Conservation (phyloP, 2,888 invertebrate species). For the Drosophila siamana region DNA sequence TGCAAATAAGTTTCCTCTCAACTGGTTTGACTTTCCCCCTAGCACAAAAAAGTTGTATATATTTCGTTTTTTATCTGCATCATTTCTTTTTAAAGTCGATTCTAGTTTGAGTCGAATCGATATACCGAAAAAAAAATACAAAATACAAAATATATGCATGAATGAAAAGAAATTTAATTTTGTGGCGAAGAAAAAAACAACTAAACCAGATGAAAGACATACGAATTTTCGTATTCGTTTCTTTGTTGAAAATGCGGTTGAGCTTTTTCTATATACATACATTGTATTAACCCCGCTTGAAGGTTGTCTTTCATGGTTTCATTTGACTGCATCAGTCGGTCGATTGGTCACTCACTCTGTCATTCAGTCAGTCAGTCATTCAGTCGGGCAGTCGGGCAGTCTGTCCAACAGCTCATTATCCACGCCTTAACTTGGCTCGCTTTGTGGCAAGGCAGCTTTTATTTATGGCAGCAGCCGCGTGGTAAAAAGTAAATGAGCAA, state of each 20-base stretch:
- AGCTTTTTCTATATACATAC: not conserved
- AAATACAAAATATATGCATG: no score
- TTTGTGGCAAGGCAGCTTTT: constrained; percentile 49
- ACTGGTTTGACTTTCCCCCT: not conserved
- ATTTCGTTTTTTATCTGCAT: not conserved
- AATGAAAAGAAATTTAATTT: not conserved
- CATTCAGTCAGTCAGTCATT: constrained; percentile 4
- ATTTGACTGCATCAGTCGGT: constrained; percentile 29
- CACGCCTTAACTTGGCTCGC: constrained; percentile 39
- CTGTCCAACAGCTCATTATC: constrained; percentile 50
- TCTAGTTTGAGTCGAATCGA: not conserved
- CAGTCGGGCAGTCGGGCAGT: constrained; percentile 12
- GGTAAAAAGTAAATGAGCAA: constrained; percentile 62
- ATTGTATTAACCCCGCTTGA: constrained; percentile 1
- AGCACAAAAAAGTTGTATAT: not conserved
- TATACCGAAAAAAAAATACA: not conserved
- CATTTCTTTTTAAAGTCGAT: not conserved
- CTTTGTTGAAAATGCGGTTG: constrained; percentile 7
- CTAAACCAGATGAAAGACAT: constrained; percentile 1
- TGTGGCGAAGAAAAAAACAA: not conserved
- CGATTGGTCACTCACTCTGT: constrained; percentile 7
- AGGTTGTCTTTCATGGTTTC: not conserved
- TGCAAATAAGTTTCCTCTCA: not conserved
- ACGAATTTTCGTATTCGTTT: not conserved
- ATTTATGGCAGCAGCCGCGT: constrained; percentile 54